These are phyloP conservation scores for Pipistrellus pipistrellus DNA, from an alignment of 2,797 vertebrate genomes.

Conservation along the genomic window DNA sequence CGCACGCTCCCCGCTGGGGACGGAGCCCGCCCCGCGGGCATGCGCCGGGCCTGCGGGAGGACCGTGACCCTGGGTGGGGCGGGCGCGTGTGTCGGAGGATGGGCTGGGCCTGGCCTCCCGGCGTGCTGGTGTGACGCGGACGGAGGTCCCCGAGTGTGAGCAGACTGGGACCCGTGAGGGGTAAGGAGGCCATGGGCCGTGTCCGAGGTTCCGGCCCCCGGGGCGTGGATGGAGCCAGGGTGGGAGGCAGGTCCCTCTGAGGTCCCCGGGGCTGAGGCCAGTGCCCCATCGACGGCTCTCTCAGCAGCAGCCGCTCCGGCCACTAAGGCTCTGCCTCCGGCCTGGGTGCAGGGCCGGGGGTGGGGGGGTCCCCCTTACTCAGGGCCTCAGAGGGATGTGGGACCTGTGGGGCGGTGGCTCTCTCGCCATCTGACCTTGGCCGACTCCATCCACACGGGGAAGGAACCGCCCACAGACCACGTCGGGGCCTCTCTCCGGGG, in stretches of 20 bases:
- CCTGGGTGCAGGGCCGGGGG: neutral
- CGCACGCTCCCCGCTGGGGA: too few species aligned
- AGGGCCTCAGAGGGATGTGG: accelerated
- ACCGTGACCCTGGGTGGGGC: too few species aligned
- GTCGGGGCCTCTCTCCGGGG: neutral
- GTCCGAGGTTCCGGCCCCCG: neutral
- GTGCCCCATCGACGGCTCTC: too few species aligned
- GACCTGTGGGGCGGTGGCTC: accelerated
- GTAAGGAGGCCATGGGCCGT: neutral
- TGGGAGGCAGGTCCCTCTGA: accelerated
- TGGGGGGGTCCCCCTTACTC: neutral
- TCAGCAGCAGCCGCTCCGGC: too few species aligned
- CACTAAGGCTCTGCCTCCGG: neutral
- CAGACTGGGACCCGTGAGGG: too few species aligned
- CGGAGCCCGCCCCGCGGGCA: too few species aligned
- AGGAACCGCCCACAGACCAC: neutral
- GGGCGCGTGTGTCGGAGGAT: neutral
- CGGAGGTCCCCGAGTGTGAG: too few species aligned
- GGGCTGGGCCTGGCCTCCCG: accelerated
- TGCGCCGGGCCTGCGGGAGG: too few species aligned
- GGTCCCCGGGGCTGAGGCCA: too few species aligned
- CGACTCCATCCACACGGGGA: accelerated
- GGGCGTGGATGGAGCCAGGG: neutral
- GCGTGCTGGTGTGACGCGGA: neutral
- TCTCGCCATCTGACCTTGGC: neutral